Evolutionary conservation across 2,888 invertebrate species (phyloP).

Genomic region (Eristalinus aeneus): DNA sequence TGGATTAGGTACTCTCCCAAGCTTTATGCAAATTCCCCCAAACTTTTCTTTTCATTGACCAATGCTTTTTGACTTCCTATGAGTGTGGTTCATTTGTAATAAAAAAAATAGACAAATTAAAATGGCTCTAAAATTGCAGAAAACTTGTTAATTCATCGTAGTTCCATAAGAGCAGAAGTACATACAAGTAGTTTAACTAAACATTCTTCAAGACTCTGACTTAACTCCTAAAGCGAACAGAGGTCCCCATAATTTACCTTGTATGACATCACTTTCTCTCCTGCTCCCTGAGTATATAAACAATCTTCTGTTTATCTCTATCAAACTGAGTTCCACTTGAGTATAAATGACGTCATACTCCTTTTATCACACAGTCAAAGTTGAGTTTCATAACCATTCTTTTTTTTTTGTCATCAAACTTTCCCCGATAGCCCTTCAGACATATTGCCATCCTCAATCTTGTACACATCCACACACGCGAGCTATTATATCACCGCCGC

Average conservation of each 20-base stretch:
- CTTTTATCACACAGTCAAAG: not conserved
- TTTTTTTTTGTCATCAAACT: not conserved
- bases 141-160: no score
- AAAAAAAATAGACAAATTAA: no score
- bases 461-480: not conserved
- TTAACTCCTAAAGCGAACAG: no score
- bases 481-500: slow-evolving; percentile 52
- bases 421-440: not conserved
- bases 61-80: no score
- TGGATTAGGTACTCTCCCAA: no score
- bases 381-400: not conserved
- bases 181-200: no score
- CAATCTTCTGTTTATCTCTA: not conserved
- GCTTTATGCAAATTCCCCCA: no score
- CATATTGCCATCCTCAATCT: not conserved
- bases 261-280: not conserved
- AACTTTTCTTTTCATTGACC: no score
- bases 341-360: not conserved
- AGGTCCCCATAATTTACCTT: not conserved
- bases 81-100: no score
- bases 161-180: no score
- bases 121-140: no score
- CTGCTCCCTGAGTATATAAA: not conserved
- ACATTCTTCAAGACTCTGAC: no score
- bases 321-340: not conserved